These are phyloP conservation scores for Emydocephalus ijimae DNA, from an alignment of 2,113 vertebrate genomes.

Conservation along the genomic window DNA sequence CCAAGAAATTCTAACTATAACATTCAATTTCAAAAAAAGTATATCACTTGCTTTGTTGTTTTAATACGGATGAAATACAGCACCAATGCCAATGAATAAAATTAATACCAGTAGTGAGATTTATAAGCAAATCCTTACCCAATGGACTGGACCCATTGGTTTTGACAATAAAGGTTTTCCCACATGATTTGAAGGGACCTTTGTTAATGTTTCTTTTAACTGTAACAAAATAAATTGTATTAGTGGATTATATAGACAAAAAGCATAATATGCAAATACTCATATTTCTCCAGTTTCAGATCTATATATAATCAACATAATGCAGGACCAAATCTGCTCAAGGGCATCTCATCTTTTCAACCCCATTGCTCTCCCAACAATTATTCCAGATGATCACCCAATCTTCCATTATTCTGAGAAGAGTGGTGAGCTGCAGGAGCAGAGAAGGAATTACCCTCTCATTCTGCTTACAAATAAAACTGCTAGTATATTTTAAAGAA, in stretches of 20 bases:
- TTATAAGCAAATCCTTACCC: constrained; percentile 73
- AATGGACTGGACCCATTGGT: constrained; percentile 88
- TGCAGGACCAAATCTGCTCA: background rate
- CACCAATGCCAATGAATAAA: background rate
- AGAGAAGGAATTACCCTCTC: background rate
- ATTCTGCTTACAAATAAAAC: background rate
- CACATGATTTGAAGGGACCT: constrained; percentile 85
- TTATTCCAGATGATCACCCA: background rate
- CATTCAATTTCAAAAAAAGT: background rate
- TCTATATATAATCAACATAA: background rate
- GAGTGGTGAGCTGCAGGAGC: background rate
- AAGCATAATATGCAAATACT: background rate
- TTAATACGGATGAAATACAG: background rate
- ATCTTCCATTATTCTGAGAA: background rate
- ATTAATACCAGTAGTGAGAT: background rate
- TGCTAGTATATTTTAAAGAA: background rate
- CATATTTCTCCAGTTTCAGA: background rate
- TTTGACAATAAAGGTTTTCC: constrained; percentile 90
- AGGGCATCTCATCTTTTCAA: background rate
- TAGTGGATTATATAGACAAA: background rate
- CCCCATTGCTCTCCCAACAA: background rate
- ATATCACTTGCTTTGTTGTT: background rate
- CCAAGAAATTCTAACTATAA: background rate
- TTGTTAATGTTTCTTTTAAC: constrained; percentile 92
- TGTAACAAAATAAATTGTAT: constrained; percentile 61